phyloP scores from a whole-genome alignment of 1,140 invertebrate species.

The Nebria ingens region DNA sequence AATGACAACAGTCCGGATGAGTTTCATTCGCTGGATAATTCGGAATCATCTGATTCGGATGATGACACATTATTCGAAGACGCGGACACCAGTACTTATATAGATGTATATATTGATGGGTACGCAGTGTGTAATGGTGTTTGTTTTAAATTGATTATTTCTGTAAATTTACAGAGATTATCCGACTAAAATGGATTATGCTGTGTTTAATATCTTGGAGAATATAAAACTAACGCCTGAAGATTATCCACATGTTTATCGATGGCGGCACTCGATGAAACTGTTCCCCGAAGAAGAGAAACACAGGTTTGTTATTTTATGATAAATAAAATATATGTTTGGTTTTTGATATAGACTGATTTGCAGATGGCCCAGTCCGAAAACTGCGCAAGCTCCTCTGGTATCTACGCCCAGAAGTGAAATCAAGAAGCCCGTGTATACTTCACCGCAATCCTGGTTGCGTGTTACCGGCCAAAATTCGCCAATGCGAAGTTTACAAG shows the following conservation, averaged over 20 bases:
- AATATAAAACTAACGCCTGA: slow-evolving; percentile 38
- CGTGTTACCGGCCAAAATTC: slow-evolving; percentile 45
- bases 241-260: slow-evolving; percentile 53
- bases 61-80: no score
- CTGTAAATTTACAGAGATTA: no score
- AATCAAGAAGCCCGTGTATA: background rate
- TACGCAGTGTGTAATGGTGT: slow-evolving; percentile 28
- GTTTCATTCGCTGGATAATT: no score
- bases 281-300: slow-evolving; percentile 42
- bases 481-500: slow-evolving; percentile 34
- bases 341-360: no score
- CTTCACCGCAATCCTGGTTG: slow-evolving; percentile 35
- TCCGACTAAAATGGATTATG: slow-evolving; percentile 58
- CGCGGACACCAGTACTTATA: no score
- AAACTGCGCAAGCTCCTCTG: slow-evolving; percentile 5
- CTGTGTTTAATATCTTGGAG: slow-evolving; percentile 54
- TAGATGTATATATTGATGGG: slow-evolving; percentile 42
- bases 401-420: background rate
- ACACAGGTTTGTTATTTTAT: slow-evolving; percentile 13
- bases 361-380: slow-evolving; percentile 28
- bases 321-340: no score
- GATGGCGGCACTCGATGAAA: slow-evolving; percentile 51
- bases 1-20: no score
- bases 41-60: no score
- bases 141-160: no score